These are phyloP conservation scores for Villa cingulata DNA, from an alignment of 2,888 invertebrate genomes.

Conservation along the genomic window DNA sequence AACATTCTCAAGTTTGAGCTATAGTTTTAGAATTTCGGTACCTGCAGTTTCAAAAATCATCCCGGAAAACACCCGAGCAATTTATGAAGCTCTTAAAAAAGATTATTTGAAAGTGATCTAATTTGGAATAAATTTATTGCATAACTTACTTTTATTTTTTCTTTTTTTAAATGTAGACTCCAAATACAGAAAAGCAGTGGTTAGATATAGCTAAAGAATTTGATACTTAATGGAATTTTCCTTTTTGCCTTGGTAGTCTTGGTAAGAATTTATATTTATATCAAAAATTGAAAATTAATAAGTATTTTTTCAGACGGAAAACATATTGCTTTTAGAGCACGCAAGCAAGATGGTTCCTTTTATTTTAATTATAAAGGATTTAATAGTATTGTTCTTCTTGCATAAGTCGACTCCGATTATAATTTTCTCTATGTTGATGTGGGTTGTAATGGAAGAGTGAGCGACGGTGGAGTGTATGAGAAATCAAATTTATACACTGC, in stretches of 20 bases:
- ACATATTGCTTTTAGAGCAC: constrained; percentile 21
- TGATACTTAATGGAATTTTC: constrained; percentile 22
- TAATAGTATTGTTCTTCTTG: constrained; percentile 17
- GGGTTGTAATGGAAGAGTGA: constrained; percentile 15
- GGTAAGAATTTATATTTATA: not conserved
- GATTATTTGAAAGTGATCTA: constrained; percentile 2
- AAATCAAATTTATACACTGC: not conserved
- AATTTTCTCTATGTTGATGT: constrained; percentile 15
- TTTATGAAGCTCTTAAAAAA: constrained; percentile 1
- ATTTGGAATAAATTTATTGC: not conserved
- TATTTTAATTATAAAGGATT: constrained; percentile 21
- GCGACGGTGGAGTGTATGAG: constrained; percentile 8
- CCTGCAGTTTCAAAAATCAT: constrained; percentile 1
- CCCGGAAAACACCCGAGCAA: not conserved
- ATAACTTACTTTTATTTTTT: no score
- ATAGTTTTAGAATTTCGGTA: constrained; percentile 3
- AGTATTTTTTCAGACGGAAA: constrained; percentile 18
- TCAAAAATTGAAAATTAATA: no score
- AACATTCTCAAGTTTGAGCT: constrained; percentile 1
- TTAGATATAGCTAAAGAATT: constrained; percentile 19
- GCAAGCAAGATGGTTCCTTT: constrained; percentile 17
- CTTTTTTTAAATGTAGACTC: constrained; percentile 16
- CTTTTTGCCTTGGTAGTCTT: constrained; percentile 19
- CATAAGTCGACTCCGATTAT: constrained; percentile 17
- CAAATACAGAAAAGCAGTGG: constrained; percentile 18